Conservation (phyloP, 2,888 invertebrate species). For the Synanthedon formicaeformis region DNA sequence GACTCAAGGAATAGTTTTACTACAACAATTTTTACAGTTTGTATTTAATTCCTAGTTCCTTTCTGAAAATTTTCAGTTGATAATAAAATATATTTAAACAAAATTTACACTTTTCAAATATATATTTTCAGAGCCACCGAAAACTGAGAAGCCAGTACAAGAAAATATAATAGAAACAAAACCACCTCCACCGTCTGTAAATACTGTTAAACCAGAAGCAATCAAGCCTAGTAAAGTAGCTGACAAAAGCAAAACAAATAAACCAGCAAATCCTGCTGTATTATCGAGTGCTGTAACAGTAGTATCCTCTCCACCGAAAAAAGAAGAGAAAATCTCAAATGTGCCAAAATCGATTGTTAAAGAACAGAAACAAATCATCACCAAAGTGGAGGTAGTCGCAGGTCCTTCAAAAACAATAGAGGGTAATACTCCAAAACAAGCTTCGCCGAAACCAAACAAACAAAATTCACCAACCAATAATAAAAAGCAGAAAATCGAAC, state of each 20-base stretch:
- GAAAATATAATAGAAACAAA: slow-evolving; percentile 64
- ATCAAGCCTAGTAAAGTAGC: slow-evolving; percentile 59
- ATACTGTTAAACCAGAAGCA: slow-evolving; percentile 48
- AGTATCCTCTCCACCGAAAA: slow-evolving; percentile 51
- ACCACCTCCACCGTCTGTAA: slow-evolving; percentile 48
- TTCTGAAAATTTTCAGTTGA: too few species aligned
- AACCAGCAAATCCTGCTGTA: slow-evolving; percentile 38
- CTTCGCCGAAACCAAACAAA: slow-evolving; percentile 35
- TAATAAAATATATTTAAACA: too few species aligned
- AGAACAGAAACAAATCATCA: slow-evolving; percentile 59
- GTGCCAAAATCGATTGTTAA: slow-evolving; percentile 56
- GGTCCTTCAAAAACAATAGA: slow-evolving; percentile 62
- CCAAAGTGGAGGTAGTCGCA: slow-evolving; percentile 70
- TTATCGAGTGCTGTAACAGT: slow-evolving; percentile 54
- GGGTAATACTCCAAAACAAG: slow-evolving; percentile 33
- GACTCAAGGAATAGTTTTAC: too few species aligned
- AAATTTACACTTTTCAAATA: not conserved
- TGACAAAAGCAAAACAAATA: slow-evolving; percentile 48
- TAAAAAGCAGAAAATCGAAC: slow-evolving; percentile 38
- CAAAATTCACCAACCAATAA: slow-evolving; percentile 23
- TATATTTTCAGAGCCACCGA: slow-evolving; percentile 48
- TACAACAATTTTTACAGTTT: too few species aligned
- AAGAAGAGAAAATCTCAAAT: slow-evolving; percentile 48
- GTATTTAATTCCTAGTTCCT: too few species aligned
- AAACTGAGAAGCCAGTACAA: slow-evolving; percentile 51